These are phyloP conservation scores for Phymanthus crucifer DNA, from an alignment of 92 coral and sea anemone species.

Conservation along the genomic window DNA sequence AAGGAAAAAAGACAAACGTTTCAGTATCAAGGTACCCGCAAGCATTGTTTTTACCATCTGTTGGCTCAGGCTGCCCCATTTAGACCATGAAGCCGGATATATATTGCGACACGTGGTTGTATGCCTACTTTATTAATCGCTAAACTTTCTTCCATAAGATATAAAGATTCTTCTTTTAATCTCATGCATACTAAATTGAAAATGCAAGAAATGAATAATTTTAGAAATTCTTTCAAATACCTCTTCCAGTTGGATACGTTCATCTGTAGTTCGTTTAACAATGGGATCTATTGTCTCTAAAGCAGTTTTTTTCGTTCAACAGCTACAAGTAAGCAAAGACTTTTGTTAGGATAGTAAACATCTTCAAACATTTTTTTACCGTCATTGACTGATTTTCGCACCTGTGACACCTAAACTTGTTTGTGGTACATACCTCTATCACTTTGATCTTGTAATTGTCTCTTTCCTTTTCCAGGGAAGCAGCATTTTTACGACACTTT, in stretches of 20 bases:
- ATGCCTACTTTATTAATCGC: background rate
- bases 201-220: no score
- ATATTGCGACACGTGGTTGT: background rate
- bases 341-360: background rate
- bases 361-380: background rate
- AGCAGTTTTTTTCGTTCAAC: background rate
- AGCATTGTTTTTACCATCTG: no score
- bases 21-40: no score
- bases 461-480: background rate
- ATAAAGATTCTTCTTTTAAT: background rate
- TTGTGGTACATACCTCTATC: background rate
- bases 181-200: no score
- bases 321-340: background rate
- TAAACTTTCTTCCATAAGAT: background rate
- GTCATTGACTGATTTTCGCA: background rate
- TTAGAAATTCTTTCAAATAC: no score
- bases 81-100: no score
- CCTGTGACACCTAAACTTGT: background rate
- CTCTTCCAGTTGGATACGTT: conserved; percentile 1
- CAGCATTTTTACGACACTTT: background rate
- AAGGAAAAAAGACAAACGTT: background rate
- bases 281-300: background rate
- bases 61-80: no score
- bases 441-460: background rate
- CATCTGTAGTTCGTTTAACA: background rate